phyloP scores from a whole-genome alignment of 2,888 invertebrate species.

The Diplolepis rosae region DNA sequence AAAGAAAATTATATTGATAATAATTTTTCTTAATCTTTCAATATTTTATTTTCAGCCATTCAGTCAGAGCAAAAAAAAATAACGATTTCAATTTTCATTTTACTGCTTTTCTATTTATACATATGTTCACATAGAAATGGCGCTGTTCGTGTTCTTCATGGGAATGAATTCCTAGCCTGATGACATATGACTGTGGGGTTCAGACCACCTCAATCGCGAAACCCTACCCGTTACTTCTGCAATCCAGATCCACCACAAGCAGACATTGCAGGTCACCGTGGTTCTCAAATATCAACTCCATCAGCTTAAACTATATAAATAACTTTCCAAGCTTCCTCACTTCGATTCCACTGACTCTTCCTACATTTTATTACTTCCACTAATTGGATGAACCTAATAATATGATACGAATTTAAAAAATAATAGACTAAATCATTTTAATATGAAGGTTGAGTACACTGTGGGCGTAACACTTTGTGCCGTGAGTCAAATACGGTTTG shows the following conservation, averaged over 20 bases:
- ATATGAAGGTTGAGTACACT: neutral
- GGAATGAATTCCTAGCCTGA: neutral
- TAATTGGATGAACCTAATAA: too few relatives aligned
- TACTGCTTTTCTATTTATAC: too few relatives aligned
- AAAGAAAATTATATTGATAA: too few relatives aligned
- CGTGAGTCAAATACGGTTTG: neutral
- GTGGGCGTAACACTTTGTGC: conserved; percentile 1
- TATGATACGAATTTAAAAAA: too few relatives aligned
- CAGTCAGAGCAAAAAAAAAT: too few relatives aligned
- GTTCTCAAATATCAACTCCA: neutral
- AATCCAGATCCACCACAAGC: neutral
- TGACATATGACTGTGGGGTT: conserved; percentile 18
- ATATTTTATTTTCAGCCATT: too few relatives aligned
- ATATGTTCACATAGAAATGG: too few relatives aligned
- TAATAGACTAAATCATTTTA: neutral
- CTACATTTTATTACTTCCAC: too few relatives aligned
- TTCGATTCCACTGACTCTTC: neutral
- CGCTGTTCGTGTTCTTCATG: too few relatives aligned
- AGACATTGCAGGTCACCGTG: neutral
- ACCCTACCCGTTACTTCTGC: neutral
- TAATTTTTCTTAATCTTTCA: too few relatives aligned
- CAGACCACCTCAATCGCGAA: conserved; percentile 10
- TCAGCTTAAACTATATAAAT: neutral
- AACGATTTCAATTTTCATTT: too few relatives aligned
- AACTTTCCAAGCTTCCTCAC: neutral